Base-by-base conservation (phyloP, 2,888 invertebrate genomes). In the Leucoma salicis region DNA sequence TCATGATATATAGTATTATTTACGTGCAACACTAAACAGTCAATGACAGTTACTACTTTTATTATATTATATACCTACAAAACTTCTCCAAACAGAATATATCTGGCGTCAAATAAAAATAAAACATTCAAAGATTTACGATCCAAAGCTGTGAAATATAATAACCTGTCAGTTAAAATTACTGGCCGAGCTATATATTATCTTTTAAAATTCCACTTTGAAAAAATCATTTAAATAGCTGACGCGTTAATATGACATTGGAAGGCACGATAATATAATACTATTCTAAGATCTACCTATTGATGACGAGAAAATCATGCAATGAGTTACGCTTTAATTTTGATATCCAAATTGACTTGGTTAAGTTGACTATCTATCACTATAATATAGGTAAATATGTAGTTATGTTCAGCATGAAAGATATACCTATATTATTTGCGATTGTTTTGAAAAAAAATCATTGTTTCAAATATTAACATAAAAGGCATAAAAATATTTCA, bases 131-230 rank as follows among this genome's bases (percentile, higher is more conserved):
- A 59, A 78, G 85, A 87, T 88, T 88, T 87, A 88, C 70, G 72
- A 69, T 56, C 55, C 42, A 72, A 76, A 76, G 75, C 79, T 82
- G 85, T 84, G 82, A 84, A 86, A 85, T 84, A 84, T 81, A 85
- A 84, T 84, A 82, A 85, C 79, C 62, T 51, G 70, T 54, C 72
- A 72, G 79, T 66, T 85, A 74, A 77, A 74, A 80, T 86, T 84
- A 79, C 80, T 58, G 69, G 61, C 59, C 54, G 63, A 45, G 71
- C 71, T 70, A 78, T 82, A 85, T 85, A 87, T 87, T 81, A 66
- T 71, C 63, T 66, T 75, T 76, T 73, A 74, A 58, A 67, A 66
- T 64, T 65, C 60, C 48, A 43, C 57, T 66, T 66, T 55, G 54
- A 65, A 55, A 42, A 41, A 60, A 56, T 42, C 46, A 54, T 57